Base-by-base conservation (phyloP, 1,140 invertebrate genomes). In the Heliothis virescens region DNA sequence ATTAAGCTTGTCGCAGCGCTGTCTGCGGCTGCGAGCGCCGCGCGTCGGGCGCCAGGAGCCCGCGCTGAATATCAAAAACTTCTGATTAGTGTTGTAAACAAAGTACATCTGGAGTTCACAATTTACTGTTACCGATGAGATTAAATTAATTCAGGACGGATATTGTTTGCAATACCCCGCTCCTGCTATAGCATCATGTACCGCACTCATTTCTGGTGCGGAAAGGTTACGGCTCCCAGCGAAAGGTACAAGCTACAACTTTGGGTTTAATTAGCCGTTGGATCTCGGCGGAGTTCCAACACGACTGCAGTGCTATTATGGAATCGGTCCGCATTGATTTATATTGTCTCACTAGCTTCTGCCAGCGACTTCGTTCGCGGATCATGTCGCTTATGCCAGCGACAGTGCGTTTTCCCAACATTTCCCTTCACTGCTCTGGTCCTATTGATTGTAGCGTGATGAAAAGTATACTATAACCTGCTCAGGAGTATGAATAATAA, bases 31-130 rank as follows among this genome's bases (percentile, higher is more conserved):
- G 5, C 34, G 34, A 41, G 34, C 34, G 34, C 34, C 34, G 34
- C 34, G 34, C 34, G 1, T 34, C 34, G 3, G 5, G 9, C 41
- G 0, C n/a, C 62, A 50, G 29, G 34, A 47, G 60, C 41, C 15
- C 74, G 60, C 74, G 41, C n/a, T 71, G 77, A 79, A 69, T 69
- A 72, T 79, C 65, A 79, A 79, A 79, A 79, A 60, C 77, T 79
- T 79, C 47, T 71, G 77, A 79, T 79, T 79, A 59, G 53, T 60
- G 65, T 29, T 71, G 67, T 79, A 71, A 71, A 71, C 76, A 79
- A 79, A 74, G 57, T 74, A 62, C 15, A 26, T 75, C 59, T 63
- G 12, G 15, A 76, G 59, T 65, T 65, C 26, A 76, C 34, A 65
- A 52, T 76, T 76, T 76, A 76, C 59, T 63, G 59, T 63, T 52